A percentile compares a stretch with the other conserved stretches of the same genome.
These are phyloP conservation scores for Cantharis rustica DNA, from an alignment of 2,888 invertebrate genomes.

Conservation along the genomic window DNA sequence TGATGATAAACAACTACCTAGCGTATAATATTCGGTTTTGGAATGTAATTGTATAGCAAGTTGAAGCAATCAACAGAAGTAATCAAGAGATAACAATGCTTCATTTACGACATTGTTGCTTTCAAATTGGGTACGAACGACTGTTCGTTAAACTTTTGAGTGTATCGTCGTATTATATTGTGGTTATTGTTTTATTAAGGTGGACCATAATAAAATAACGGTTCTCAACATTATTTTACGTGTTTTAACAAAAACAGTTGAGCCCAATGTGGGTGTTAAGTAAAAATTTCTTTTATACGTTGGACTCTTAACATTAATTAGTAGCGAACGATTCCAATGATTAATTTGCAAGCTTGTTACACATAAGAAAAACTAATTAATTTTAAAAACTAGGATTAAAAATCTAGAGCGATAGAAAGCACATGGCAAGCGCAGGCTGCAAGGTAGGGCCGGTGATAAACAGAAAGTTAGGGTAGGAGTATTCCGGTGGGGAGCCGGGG, in stretches of 20 bases:
- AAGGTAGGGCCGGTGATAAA: constrained; percentile 38
- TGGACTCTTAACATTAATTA: background rate
- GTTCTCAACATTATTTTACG: background rate
- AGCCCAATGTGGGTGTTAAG: background rate
- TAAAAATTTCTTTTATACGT: background rate
- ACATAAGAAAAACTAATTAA: background rate
- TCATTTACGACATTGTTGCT: constrained; percentile 7
- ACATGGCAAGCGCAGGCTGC: constrained; percentile 39
- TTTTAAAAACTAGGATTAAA: constrained; percentile 13
- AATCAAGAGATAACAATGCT: constrained; percentile 10
- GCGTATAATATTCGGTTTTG: background rate
- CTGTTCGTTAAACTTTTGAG: background rate
- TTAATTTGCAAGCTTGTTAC: background rate
- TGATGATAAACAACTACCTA: background rate
- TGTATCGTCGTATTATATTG: background rate
- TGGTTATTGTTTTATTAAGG: background rate
- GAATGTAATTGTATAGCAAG: background rate
- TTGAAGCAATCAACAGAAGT: background rate
- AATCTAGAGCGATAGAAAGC: constrained; percentile 30
- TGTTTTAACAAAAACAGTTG: background rate
- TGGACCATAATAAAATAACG: background rate
- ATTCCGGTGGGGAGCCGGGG: constrained; percentile 35
- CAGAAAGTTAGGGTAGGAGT: constrained; percentile 38
- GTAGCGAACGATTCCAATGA: background rate
- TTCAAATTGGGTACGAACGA: background rate